Conservation (phyloP, 2,888 invertebrate species). For the Lamellibrachia satsuma region DNA sequence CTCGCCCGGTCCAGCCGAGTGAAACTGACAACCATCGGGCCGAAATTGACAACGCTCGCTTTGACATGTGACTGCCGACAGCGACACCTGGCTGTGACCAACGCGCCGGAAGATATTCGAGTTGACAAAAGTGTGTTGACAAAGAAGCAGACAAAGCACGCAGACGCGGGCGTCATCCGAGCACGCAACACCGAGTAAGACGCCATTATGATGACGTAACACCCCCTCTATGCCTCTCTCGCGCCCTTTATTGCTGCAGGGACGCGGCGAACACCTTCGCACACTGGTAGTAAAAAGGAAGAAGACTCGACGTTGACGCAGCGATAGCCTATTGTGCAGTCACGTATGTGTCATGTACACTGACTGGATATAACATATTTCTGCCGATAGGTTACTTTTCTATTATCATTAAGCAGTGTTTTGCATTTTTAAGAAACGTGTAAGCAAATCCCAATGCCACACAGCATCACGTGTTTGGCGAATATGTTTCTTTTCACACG, state of each 20-base stretch:
- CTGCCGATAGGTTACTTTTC: background rate
- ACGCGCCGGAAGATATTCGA: conserved; percentile 9
- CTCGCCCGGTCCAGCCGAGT: background rate
- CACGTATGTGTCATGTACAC: background rate
- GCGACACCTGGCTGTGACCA: conserved; percentile 10
- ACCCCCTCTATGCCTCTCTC: background rate
- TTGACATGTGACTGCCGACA: conserved; percentile 11
- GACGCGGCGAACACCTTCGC: background rate
- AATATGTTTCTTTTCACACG: too few relatives aligned
- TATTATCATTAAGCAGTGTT: background rate
- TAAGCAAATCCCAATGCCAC: too few relatives aligned
- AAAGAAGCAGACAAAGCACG: background rate
- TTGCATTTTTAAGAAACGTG: background rate
- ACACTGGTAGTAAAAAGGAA: background rate
- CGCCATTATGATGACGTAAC: conserved; percentile 17
- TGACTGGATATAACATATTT: background rate
- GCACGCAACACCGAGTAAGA: background rate
- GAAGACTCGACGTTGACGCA: background rate
- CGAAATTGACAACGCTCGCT: conserved; percentile 12
- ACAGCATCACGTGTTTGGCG: too few relatives aligned
- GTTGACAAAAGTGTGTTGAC: background rate
- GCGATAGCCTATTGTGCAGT: background rate
- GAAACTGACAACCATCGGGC: conserved; percentile 8
- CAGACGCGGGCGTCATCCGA: background rate
- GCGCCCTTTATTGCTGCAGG: background rate